Conservation (phyloP, 1,140 invertebrate species). For the Panagrolaimus sp. region DNA sequence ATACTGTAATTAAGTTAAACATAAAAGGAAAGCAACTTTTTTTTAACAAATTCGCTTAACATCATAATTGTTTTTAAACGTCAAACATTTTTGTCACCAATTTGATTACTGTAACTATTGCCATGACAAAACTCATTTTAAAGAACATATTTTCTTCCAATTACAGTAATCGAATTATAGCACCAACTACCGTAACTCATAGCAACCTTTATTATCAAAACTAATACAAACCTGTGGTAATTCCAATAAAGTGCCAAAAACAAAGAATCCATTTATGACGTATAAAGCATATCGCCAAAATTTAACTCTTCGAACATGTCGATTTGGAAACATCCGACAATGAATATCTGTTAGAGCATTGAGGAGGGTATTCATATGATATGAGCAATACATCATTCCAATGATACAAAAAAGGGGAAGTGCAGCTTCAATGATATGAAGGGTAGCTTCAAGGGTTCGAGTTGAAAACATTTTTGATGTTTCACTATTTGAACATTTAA, state of each 20-base stretch:
- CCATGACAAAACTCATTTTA: too few relatives aligned
- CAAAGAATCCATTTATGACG: background rate
- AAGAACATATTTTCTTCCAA: too few relatives aligned
- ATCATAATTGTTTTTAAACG: too few relatives aligned
- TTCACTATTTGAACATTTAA: background rate
- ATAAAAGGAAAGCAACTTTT: too few relatives aligned
- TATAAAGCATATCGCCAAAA: background rate
- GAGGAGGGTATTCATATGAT: background rate
- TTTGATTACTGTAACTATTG: too few relatives aligned
- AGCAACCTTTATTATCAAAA: too few relatives aligned
- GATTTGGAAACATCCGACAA: background rate
- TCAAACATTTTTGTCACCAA: too few relatives aligned
- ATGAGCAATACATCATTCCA: background rate
- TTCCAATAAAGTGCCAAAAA: background rate
- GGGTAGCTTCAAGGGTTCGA: background rate
- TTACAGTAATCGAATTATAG: too few relatives aligned
- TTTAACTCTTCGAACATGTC: background rate
- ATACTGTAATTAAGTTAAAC: too few relatives aligned
- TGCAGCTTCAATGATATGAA: background rate
- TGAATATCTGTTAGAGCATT: slow-evolving; percentile 2
- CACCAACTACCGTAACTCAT: too few relatives aligned
- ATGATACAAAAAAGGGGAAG: background rate
- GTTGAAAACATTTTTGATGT: background rate
- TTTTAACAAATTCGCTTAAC: too few relatives aligned
- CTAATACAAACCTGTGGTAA: background rate